A percentile compares a stretch with the other conserved stretches of the same genome.
These are phyloP conservation scores for Falco cherrug DNA, from an alignment of 2,797 vertebrate genomes.

Conservation along the genomic window DNA sequence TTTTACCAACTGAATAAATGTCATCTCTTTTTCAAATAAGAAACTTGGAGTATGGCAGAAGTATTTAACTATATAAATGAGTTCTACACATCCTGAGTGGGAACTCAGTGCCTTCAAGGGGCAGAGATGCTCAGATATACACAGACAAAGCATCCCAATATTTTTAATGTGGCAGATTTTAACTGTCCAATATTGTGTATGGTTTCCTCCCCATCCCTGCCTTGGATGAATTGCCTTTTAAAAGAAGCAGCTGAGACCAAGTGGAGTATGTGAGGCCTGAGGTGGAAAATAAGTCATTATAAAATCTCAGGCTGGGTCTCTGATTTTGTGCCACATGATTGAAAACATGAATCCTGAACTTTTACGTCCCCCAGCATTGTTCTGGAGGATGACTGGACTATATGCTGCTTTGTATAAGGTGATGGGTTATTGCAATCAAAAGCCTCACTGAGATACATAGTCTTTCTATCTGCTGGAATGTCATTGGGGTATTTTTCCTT, in stretches of 20 bases:
- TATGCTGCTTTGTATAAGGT: neutral
- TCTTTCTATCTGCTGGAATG: neutral
- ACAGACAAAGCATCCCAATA: neutral
- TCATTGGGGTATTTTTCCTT: neutral
- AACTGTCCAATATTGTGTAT: neutral
- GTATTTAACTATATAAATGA: neutral
- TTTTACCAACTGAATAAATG: conserved; percentile 51
- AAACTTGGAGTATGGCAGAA: neutral
- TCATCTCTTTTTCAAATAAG: conserved; percentile 23
- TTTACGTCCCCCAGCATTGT: neutral
- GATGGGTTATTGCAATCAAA: neutral
- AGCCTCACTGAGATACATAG: neutral
- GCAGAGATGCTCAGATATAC: neutral
- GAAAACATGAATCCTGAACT: neutral
- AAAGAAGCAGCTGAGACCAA: neutral
- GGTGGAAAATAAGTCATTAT: neutral
- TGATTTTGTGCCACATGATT: neutral
- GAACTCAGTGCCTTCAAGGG: neutral
- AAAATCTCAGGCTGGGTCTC: neutral
- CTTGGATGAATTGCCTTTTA: neutral
- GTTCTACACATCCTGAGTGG: neutral
- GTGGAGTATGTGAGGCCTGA: neutral
- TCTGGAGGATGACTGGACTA: neutral
- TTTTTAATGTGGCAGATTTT: neutral
- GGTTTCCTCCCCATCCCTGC: neutral